phyloP scores from a whole-genome alignment of 2,888 invertebrate genomes.

The Temnothorax rugatulus region DNA sequence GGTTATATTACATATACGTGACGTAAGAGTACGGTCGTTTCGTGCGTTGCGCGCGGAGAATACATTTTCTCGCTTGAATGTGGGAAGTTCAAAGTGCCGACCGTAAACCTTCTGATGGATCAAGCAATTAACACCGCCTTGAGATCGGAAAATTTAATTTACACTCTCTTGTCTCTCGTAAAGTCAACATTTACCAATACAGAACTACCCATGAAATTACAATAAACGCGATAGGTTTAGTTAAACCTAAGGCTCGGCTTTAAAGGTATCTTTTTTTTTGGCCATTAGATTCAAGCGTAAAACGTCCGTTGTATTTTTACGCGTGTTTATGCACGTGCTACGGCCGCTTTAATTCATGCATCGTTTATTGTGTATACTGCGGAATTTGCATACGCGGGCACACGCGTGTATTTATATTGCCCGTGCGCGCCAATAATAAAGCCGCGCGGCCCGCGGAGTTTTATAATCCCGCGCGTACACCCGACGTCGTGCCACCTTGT shows the following conservation, averaged over 20 bases:
- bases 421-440: constrained; percentile 14
- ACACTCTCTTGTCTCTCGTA: neutral
- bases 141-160: constrained; percentile 26
- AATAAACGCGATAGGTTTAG: neutral
- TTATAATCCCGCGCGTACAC: constrained; percentile 46
- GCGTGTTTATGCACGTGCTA: neutral
- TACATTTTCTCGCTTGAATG: neutral
- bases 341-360: constrained; percentile 15
- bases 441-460: constrained; percentile 21
- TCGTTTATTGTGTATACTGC: neutral
- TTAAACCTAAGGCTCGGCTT: neutral
- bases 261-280: neutral
- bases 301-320: neutral
- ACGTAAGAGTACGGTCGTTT: neutral
- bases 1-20: neutral
- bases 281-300: neutral
- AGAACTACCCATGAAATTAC: neutral
- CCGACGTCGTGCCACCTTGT: constrained; percentile 10
- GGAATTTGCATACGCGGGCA: constrained; percentile 16
- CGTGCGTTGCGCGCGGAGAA: neutral
- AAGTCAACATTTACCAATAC: constrained; percentile 2
- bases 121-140: constrained; percentile 30
- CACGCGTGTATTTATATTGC: neutral
- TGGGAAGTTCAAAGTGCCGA: constrained; percentile 5
- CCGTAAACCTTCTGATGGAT: neutral